Conservation (phyloP, 1,140 invertebrate species). For the Drosophila truncata region DNA sequence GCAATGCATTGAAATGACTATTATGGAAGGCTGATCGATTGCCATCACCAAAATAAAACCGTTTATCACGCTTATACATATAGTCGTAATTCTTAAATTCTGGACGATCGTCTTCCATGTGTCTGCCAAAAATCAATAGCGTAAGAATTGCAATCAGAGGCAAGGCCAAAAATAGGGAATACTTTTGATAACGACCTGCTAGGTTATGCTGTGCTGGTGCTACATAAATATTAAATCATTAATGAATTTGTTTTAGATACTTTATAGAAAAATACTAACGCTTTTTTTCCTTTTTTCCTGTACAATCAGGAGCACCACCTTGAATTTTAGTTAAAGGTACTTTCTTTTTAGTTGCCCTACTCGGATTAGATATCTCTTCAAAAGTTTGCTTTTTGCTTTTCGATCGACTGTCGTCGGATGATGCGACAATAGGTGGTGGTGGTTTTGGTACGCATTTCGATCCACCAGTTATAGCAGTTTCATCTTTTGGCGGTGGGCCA, state of each 20-base stretch:
- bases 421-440: neutral
- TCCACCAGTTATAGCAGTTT: conserved; percentile 1
- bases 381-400: neutral
- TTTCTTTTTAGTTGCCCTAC: neutral
- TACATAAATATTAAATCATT: neutral
- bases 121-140: conserved; percentile 30
- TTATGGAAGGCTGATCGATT: conserved; percentile 91
- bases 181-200: conserved; percentile 31
- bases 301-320: neutral
- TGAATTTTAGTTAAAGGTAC: neutral
- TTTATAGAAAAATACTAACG: neutral
- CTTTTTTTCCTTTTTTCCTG: too few species aligned
- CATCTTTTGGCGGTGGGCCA: neutral
- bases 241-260: neutral
- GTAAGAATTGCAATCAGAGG: conserved; percentile 49
- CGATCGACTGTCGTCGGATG: too few species aligned
- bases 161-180: conserved; percentile 31
- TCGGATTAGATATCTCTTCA: neutral
- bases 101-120: conserved; percentile 83
- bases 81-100: conserved; percentile 90
- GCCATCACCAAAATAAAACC: conserved; percentile 95
- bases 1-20: conserved; percentile 91
- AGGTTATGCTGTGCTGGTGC: neutral
- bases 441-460: neutral
- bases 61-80: conserved; percentile 88